Base-by-base conservation (phyloP, 2,888 invertebrate genomes). In the Agapetus fuscipes region DNA sequence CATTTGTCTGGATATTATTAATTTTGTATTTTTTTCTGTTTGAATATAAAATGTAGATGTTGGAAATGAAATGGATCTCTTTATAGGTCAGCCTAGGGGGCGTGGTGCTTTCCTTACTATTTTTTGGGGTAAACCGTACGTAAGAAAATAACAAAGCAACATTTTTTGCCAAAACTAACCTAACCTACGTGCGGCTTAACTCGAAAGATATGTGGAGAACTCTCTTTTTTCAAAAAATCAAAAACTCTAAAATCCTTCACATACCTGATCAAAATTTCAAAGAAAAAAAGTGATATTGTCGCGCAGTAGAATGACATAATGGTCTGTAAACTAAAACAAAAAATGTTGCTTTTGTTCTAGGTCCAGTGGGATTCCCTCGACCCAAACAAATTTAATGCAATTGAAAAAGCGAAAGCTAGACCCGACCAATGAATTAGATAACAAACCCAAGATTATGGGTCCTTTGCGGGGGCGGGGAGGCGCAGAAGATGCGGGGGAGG, bases 381-480 rank as follows among this genome's bases (percentile, higher is more conserved):
- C 72, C 50, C 62, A 62, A 61, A 62, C 74, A 57, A 65, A 74
- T 53, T 62, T 76, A 58, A 66, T 77, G 52, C 80, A 80, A 59
- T 71, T 81, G 57, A 79, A 77, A 65, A 82, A 82, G 59, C 69
- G 81, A 59, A 76, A 80, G 60, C 64, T 80, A 54, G 81, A 82
- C 54, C 72, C 72, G 42, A 74, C 73, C 44, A 66, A 69, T 46
- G 68, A 69, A 59, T 62, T 69, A 51, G 70, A 70, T 66, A 11
- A 66, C 65, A 51, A 59, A 65, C 49, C 51, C 59, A 38, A 62
- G 54, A 52, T 65, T 66, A 44, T 57, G 65, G 52, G 51, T 39
- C 48, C 51, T 29, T 57, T 55, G 61, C 59, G 53, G 56, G 54
- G 50, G 34, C 39, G 45, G 40, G 51, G 49, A 40, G 59, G 52